phyloP scores from a whole-genome alignment of 2,797 vertebrate genomes.

The Neopelma chrysocephalum region DNA sequence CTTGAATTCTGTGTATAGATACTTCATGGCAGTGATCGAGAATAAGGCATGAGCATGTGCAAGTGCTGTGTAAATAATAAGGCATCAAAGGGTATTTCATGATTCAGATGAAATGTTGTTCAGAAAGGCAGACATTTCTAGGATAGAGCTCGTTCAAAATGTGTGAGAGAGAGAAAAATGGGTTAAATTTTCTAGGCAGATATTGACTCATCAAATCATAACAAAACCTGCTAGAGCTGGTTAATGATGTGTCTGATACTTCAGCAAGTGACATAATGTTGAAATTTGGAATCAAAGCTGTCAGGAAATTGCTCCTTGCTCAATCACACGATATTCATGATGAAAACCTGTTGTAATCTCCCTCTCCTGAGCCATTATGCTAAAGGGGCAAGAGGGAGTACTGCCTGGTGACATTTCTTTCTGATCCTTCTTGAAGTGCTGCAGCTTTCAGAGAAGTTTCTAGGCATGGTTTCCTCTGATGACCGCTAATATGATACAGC shows the following conservation, averaged over 20 bases:
- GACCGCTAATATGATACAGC: slow-evolving; percentile 23
- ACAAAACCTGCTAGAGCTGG: slow-evolving; percentile 66
- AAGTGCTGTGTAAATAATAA: not conserved
- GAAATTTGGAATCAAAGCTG: slow-evolving; percentile 71
- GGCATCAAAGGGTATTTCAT: not conserved
- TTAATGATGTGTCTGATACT: slow-evolving; percentile 72
- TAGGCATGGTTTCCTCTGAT: slow-evolving; percentile 22
- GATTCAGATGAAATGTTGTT: not conserved
- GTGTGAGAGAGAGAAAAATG: slow-evolving; percentile 3
- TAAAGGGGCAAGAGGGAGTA: not conserved
- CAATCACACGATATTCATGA: slow-evolving; percentile 52
- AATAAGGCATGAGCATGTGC: not conserved
- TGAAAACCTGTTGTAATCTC: slow-evolving; percentile 66
- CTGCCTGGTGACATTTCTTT: slow-evolving; percentile 42
- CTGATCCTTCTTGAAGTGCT: slow-evolving; percentile 55
- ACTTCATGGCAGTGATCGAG: not conserved
- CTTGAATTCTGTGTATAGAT: not conserved
- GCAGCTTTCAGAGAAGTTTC: slow-evolving; percentile 51
- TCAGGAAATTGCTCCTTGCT: slow-evolving; percentile 63
- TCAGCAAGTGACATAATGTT: slow-evolving; percentile 69
- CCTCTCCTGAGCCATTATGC: slow-evolving; percentile 29
- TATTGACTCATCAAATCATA: slow-evolving; percentile 70
- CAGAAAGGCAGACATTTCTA: not conserved
- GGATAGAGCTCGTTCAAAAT: not conserved
- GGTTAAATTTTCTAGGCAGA: slow-evolving; percentile 63